phyloP scores from a whole-genome alignment of 2,113 vertebrate species.

The Chamaea fasciata region DNA sequence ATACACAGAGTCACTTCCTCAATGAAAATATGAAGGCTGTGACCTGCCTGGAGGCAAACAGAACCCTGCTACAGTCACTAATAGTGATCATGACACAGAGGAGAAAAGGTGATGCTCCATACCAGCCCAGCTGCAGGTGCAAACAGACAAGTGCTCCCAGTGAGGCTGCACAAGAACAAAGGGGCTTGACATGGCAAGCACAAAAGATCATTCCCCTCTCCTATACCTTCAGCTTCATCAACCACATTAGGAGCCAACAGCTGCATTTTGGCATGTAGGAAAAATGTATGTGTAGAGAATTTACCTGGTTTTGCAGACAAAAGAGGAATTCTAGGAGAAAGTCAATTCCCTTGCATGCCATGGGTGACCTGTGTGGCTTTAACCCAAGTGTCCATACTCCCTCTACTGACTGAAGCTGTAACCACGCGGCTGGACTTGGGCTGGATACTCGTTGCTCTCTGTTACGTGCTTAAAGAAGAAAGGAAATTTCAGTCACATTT shows the following conservation, averaged over 20 bases:
- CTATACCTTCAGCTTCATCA: not conserved
- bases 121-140: not conserved
- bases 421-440: not conserved
- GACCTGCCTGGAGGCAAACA: not conserved
- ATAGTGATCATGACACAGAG: not conserved
- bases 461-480: not conserved
- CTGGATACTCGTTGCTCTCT: not conserved
- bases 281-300: not conserved
- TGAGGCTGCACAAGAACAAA: not conserved
- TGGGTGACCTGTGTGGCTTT: not conserved
- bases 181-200: not conserved
- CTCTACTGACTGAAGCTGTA: slow-evolving; percentile 38
- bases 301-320: not conserved
- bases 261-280: not conserved
- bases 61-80: not conserved
- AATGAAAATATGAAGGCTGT: not conserved
- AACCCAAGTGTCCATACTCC: slow-evolving; percentile 9
- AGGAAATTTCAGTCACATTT: not conserved
- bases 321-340: not conserved
- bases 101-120: not conserved
- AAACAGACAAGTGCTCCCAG: not conserved
- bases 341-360: not conserved
- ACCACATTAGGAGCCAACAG: not conserved
- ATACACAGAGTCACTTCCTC: not conserved
- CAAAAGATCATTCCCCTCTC: not conserved